These are phyloP conservation scores for Pterobdella sp. DNA, from an alignment of 2,888 invertebrate genomes.

Conservation along the genomic window DNA sequence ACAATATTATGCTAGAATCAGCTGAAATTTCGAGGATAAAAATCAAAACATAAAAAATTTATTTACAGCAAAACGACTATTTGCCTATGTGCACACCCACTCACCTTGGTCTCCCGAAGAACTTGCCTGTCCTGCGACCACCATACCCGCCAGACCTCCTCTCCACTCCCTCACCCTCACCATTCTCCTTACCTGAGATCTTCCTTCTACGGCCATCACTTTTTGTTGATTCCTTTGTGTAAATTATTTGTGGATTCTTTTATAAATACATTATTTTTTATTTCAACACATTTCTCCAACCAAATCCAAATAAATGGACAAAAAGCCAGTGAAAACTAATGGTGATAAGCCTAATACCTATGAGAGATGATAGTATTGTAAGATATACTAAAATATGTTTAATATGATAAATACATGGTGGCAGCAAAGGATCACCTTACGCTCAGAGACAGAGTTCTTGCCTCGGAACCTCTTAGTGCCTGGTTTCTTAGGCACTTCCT, in stretches of 20 bases:
- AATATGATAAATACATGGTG: neutral
- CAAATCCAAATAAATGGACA: neutral
- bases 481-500: neutral
- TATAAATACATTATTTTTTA: neutral
- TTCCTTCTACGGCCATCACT: conserved; percentile 2
- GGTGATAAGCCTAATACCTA: too few relatives aligned
- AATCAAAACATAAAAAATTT: too few relatives aligned
- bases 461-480: neutral
- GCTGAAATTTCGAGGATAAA: too few relatives aligned
- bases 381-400: too few relatives aligned
- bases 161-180: conserved; percentile 3
- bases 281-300: neutral
- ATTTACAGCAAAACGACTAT: neutral
- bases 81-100: too few relatives aligned
- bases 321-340: too few relatives aligned
- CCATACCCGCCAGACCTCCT: too few relatives aligned
- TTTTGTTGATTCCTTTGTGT: neutral
- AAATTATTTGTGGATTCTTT: neutral
- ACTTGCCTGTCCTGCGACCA: neutral
- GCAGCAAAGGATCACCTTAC: neutral
- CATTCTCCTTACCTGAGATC: neutral
- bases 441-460: neutral
- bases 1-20: too few relatives aligned
- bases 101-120: neutral
- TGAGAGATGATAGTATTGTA: too few relatives aligned